phyloP scores from a whole-genome alignment of 2,888 invertebrate genomes.

The Luperina nickerlii region DNA sequence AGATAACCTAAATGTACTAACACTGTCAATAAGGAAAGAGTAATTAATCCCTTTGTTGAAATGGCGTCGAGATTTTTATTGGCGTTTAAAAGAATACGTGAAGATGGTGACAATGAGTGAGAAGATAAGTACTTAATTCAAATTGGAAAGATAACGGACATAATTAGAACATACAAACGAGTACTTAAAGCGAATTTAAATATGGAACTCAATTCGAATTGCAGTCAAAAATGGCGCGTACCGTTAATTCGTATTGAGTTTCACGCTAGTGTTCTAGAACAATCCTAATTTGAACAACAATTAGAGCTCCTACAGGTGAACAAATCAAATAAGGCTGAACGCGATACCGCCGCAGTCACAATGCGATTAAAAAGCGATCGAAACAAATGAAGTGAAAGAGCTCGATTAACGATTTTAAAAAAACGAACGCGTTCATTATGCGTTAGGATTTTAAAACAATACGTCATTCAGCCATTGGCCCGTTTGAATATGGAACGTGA shows the following conservation, averaged over 20 bases:
- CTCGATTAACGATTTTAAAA: constrained; percentile 86
- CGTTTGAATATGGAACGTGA: constrained; percentile 88
- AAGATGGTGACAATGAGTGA: constrained; percentile 31
- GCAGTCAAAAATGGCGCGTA: constrained; percentile 78
- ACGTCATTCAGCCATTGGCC: constrained; percentile 83
- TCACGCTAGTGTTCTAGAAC: constrained; percentile 81
- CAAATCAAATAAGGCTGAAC: constrained; percentile 81
- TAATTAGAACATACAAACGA: constrained; percentile 46
- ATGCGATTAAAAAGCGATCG: constrained; percentile 77
- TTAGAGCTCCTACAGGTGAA: constrained; percentile 72
- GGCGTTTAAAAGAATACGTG: constrained; percentile 36
- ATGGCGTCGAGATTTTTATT: constrained; percentile 55
- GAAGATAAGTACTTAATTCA: constrained; percentile 33
- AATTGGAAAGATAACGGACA: constrained; percentile 57
- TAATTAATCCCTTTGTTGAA: constrained; percentile 46
- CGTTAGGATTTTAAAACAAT: constrained; percentile 88
- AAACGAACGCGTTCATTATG: constrained; percentile 84
- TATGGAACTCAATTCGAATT: constrained; percentile 59
- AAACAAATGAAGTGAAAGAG: constrained; percentile 89
- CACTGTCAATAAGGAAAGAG: constrained; percentile 45
- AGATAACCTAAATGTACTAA: constrained; percentile 65
- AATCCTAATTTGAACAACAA: constrained; percentile 78
- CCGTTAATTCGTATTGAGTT: constrained; percentile 90
- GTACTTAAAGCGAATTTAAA: constrained; percentile 41
- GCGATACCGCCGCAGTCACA: constrained; percentile 78